phyloP scores from a whole-genome alignment of 2,888 invertebrate species.

The Nomada goodeniana region DNA sequence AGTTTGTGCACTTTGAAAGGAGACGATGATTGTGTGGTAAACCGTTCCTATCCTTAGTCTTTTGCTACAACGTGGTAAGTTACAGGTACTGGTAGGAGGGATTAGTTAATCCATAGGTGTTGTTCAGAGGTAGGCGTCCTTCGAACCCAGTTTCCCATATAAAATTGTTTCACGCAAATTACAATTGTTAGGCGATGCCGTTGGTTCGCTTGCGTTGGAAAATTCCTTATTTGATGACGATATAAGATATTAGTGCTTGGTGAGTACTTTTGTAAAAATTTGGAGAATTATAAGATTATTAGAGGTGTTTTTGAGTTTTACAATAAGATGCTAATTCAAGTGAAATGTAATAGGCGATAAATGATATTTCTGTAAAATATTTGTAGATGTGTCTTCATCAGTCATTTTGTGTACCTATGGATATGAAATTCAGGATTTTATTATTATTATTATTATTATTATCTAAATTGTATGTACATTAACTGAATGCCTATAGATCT shows the following conservation, averaged over 20 bases:
- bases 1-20: neutral
- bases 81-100: neutral
- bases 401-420: too few species aligned
- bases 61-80: neutral
- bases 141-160: conserved; percentile 15
- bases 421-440: too few species aligned
- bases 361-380: too few species aligned
- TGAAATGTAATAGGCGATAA: too few species aligned
- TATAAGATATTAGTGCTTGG: too few species aligned
- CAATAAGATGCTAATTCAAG: too few species aligned
- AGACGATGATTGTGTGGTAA: neutral
- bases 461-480: too few species aligned
- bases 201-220: conserved; percentile 12
- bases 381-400: too few species aligned
- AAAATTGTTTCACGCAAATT: conserved; percentile 23
- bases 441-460: too few species aligned
- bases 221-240: neutral
- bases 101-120: conserved; percentile 8
- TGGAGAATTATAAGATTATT: neutral
- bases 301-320: too few species aligned
- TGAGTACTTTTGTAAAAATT: too few species aligned
- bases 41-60: conserved; percentile 1
- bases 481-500: too few species aligned
- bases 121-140: conserved; percentile 7
- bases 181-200: neutral